These are phyloP conservation scores for Melanotaenia nigrans DNA, from an alignment of 2,797 vertebrate genomes.

Conservation along the genomic window DNA sequence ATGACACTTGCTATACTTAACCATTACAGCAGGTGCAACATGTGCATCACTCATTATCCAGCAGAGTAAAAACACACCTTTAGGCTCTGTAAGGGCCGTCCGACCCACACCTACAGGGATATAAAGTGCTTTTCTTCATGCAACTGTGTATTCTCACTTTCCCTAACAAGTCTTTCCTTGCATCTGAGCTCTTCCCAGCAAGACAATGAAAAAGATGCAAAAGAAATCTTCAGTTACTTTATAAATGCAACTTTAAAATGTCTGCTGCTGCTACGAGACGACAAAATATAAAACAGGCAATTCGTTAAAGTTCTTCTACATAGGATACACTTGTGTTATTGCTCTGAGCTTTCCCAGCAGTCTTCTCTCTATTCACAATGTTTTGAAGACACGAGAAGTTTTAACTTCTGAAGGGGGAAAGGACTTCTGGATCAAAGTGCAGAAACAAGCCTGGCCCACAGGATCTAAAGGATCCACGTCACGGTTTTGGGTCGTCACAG, in stretches of 20 bases:
- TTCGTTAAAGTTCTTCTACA: not conserved
- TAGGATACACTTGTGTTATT: not conserved
- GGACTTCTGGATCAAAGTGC: not conserved
- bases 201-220: not conserved
- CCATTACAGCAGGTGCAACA: too few relatives aligned
- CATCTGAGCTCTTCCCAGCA: not conserved
- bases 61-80: too few relatives aligned
- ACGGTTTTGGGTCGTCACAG: not conserved
- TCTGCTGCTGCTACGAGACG: not conserved
- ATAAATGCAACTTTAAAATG: too few relatives aligned
- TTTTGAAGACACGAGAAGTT: not conserved
- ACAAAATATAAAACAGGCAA: too few relatives aligned
- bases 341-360: not conserved
- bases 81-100: too few relatives aligned
- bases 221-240: not conserved
- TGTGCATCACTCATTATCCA: too few relatives aligned
- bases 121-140: too few relatives aligned
- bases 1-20: too few relatives aligned
- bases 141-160: not conserved
- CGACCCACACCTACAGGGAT: too few relatives aligned
- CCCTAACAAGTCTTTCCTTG: not conserved
- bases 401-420: not conserved
- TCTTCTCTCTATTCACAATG: not conserved
- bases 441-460: not conserved
- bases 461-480: not conserved